Conservation (phyloP, 2,113 vertebrate genomes). For the Jaculus jaculus region DNA sequence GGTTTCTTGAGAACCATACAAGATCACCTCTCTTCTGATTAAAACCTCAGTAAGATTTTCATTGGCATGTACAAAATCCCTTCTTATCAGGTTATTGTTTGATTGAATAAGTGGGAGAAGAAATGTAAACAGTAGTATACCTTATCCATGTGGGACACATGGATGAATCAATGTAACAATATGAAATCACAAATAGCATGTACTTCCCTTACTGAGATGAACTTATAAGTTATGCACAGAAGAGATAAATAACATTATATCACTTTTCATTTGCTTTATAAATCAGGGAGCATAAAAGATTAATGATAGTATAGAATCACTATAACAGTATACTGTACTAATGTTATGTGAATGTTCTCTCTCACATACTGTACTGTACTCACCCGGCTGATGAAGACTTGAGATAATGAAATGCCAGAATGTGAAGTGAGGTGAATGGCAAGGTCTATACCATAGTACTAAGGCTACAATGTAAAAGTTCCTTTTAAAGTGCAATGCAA, state of each 20-base stretch:
- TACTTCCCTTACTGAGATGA: not conserved
- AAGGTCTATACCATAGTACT: not conserved
- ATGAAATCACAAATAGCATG: no score
- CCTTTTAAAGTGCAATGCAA: not conserved
- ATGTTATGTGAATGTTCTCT: not conserved
- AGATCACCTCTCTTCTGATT: not conserved
- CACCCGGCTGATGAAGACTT: not conserved
- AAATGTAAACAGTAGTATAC: rapidly evolving
- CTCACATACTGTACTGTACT: not conserved
- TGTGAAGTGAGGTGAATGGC: not conserved
- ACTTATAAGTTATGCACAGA: not conserved
- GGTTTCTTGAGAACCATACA: not conserved
- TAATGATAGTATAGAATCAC: not conserved
- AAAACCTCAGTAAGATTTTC: not conserved
- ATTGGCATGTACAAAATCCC: not conserved
- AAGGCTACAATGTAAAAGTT: not conserved
- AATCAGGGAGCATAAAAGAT: not conserved
- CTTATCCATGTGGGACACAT: no score
- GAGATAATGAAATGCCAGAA: not conserved
- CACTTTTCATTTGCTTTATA: not conserved
- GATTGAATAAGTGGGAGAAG: not conserved
- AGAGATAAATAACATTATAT: not conserved
- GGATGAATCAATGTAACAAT: not conserved
- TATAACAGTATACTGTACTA: not conserved
- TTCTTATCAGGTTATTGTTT: not conserved